A percentile compares a stretch with the other conserved stretches of the same genome.
phyloP scores from a whole-genome alignment of 2,797 vertebrate species.

The Pangasius sanitwongsei region DNA sequence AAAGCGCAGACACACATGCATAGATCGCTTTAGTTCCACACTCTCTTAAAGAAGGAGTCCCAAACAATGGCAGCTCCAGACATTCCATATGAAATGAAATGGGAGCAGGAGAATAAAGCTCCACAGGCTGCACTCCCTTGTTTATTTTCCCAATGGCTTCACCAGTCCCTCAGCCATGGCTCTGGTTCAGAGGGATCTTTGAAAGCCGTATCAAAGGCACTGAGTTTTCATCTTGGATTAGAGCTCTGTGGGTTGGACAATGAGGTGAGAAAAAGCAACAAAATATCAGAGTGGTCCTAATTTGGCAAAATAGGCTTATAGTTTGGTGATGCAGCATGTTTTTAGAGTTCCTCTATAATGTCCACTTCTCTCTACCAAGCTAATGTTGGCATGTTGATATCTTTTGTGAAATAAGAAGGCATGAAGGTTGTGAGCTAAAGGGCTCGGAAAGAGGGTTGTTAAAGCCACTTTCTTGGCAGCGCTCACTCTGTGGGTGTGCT shows the following conservation, averaged over 20 bases:
- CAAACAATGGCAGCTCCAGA: conserved; percentile 34
- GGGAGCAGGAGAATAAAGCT: conserved; percentile 24
- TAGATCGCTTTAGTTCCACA: conserved; percentile 57
- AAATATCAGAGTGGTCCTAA: not conserved
- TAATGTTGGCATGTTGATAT: conserved; percentile 3
- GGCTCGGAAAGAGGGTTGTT: not conserved
- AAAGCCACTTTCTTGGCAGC: conserved; percentile 14
- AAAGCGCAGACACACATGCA: conserved; percentile 62
- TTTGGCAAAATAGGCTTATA: not conserved
- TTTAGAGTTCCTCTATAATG: not conserved
- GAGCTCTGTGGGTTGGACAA: conserved; percentile 48
- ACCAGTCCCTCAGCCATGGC: conserved; percentile 55
- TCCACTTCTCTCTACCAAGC: not conserved
- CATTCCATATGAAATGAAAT: conserved; percentile 24
- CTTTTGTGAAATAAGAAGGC: conserved; percentile 9
- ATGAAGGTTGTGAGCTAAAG: conserved; percentile 12
- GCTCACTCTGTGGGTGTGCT: conserved; percentile 9
- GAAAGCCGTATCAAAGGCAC: conserved; percentile 66
- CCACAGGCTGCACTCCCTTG: conserved; percentile 19
- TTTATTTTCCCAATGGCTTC: conserved; percentile 41
- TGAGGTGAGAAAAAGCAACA: not conserved
- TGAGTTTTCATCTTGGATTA: conserved; percentile 59
- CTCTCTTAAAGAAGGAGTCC: conserved; percentile 36
- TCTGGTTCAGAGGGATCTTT: conserved; percentile 58
- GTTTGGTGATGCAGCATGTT: not conserved